Percentiles rank a stretch among this genome's conserved stretches.
phyloP scores from a whole-genome alignment of 2,888 invertebrate species.

The Tricholauxania praeusta region DNA sequence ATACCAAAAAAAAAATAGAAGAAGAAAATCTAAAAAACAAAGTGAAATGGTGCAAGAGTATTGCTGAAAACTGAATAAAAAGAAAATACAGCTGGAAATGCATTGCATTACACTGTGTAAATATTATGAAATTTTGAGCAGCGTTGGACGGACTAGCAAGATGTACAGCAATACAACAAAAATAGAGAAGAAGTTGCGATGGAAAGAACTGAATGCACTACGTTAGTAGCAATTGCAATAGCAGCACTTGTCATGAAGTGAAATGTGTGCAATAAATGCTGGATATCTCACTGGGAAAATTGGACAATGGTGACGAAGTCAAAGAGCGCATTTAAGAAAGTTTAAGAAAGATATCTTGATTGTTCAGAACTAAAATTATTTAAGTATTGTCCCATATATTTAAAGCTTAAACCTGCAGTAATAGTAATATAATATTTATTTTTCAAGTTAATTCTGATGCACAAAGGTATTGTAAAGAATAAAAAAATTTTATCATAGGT shows the following conservation, averaged over 20 bases:
- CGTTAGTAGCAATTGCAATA: background rate
- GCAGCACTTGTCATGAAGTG: constrained; percentile 17
- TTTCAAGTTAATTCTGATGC: no score
- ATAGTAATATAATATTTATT: no score
- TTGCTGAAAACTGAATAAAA: background rate
- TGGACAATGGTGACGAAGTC: no score
- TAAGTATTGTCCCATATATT: no score
- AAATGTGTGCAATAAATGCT: background rate
- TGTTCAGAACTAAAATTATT: no score
- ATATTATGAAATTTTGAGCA: constrained; percentile 20
- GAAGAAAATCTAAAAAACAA: constrained; percentile 16
- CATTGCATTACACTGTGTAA: constrained; percentile 4
- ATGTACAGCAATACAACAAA: constrained; percentile 39
- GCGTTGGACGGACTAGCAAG: constrained; percentile 11
- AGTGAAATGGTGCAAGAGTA: constrained; percentile 1
- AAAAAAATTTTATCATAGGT: no score
- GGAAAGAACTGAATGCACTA: constrained; percentile 8
- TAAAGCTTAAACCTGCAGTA: no score
- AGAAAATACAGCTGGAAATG: constrained; percentile 15
- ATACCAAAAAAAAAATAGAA: background rate
- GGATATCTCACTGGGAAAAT: no score
- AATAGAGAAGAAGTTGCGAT: constrained; percentile 22
- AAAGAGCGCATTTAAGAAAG: no score
- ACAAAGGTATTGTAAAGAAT: no score
- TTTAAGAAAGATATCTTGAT: no score